A percentile compares a stretch with the other conserved stretches of the same genome.
phyloP scores from a whole-genome alignment of 2,888 invertebrate genomes.

The Aproaerema taeniolella region DNA sequence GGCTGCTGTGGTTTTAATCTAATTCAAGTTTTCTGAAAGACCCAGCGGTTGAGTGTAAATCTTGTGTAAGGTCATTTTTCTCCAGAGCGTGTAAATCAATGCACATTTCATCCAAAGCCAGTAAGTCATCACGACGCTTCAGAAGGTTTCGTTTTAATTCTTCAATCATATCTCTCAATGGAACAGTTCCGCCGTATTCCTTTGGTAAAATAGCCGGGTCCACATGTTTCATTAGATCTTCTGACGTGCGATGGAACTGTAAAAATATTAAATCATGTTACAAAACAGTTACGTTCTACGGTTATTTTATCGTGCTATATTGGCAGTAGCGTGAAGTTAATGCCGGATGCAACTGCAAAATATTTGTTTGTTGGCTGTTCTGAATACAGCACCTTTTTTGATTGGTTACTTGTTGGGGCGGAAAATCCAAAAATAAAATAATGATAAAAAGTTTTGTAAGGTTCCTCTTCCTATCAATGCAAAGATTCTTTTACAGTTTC shows the following conservation, averaged over 20 bases:
- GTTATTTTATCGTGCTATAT: conserved; percentile 6
- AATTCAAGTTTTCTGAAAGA: conserved; percentile 91
- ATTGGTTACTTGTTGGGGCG: neutral
- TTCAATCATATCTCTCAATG: conserved; percentile 88
- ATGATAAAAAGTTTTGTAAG: neutral
- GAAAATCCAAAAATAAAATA: too few species aligned
- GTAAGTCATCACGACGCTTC: conserved; percentile 79
- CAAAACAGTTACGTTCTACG: conserved; percentile 14
- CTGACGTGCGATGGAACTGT: conserved; percentile 85
- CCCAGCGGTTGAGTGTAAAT: conserved; percentile 86
- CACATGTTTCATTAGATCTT: conserved; percentile 83
- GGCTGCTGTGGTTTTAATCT: conserved; percentile 75
- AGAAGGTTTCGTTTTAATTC: conserved; percentile 81
- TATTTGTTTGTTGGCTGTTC: too few species aligned
- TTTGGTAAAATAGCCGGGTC: conserved; percentile 87
- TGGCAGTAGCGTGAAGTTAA: conserved; percentile 15
- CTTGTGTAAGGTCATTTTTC: conserved; percentile 80
- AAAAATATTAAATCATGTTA: conserved; percentile 25
- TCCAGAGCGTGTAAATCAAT: conserved; percentile 81
- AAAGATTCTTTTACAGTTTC: too few species aligned
- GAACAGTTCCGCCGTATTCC: conserved; percentile 92
- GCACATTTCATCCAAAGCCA: conserved; percentile 86
- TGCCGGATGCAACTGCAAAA: too few species aligned
- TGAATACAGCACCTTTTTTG: neutral
- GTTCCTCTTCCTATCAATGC: too few species aligned